phyloP scores from a whole-genome alignment of 2,113 vertebrate genomes.

The Brachionichthys hirsutus region DNA sequence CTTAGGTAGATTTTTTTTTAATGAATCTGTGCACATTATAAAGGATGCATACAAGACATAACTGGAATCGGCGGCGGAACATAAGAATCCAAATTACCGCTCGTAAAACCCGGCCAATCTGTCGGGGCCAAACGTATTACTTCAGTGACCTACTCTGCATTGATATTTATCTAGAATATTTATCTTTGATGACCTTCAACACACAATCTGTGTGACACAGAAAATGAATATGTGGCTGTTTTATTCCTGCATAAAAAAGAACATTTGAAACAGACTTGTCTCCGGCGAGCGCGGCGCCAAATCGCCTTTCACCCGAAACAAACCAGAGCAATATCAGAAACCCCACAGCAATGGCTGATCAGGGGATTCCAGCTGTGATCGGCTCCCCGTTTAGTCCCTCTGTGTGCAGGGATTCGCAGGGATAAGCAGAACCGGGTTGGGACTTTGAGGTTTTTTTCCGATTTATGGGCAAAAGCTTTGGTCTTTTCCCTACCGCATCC shows the following conservation, averaged over 20 bases:
- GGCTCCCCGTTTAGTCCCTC: constrained; percentile 47
- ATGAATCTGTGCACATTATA: no score
- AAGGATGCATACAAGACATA: no score
- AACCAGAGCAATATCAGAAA: constrained; percentile 38
- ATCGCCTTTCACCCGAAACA: constrained; percentile 56
- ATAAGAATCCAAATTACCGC: no score
- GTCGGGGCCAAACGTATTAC: no score
- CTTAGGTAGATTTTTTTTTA: no score
- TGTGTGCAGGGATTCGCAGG: constrained; percentile 63
- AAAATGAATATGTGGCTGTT: constrained; percentile 19
- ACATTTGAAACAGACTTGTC: constrained; percentile 32
- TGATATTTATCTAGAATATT: background rate
- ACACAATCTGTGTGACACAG: background rate
- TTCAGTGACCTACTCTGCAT: background rate
- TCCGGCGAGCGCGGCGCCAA: constrained; percentile 44
- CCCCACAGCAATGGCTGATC: constrained; percentile 51
- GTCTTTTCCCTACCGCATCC: constrained; percentile 59
- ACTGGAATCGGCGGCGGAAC: no score
- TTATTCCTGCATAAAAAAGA: constrained; percentile 26
- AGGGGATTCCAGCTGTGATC: constrained; percentile 65
- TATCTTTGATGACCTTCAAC: constrained; percentile 8
- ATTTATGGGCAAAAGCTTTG: constrained; percentile 52
- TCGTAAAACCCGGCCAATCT: no score
- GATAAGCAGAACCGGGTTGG: constrained; percentile 62
- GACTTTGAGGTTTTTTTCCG: constrained; percentile 61